phyloP scores from a whole-genome alignment of 2,113 vertebrate species.

The Daboia siamensis region DNA sequence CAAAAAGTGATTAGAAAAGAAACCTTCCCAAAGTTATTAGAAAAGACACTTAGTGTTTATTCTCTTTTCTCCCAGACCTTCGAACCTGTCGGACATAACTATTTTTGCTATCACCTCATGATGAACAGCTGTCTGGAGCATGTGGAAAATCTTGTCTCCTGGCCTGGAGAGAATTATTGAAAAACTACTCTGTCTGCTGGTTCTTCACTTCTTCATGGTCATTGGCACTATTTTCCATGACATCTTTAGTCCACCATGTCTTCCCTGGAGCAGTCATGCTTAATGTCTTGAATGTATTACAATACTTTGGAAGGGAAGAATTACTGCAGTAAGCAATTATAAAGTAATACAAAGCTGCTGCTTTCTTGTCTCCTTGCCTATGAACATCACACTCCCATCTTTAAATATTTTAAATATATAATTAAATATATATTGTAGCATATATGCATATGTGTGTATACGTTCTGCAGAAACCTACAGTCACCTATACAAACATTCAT shows the following conservation, averaged over 20 bases:
- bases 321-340: neutral
- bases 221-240: too few relatives aligned
- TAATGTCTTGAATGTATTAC: slow-evolving; percentile 39
- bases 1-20: neutral
- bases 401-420: neutral
- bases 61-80: neutral
- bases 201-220: too few relatives aligned
- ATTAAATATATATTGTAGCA: too few relatives aligned
- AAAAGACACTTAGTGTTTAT: neutral
- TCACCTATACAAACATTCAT: too few relatives aligned
- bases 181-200: too few relatives aligned
- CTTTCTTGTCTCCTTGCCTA: neutral
- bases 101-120: neutral
- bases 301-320: slow-evolving; percentile 35
- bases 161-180: too few relatives aligned
- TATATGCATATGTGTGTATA: too few relatives aligned
- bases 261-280: slow-evolving; percentile 3
- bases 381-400: neutral
- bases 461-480: too few relatives aligned
- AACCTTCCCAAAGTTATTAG: neutral
- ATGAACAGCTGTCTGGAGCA: neutral
- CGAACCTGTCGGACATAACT: neutral
- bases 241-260: too few relatives aligned
- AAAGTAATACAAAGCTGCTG: neutral
- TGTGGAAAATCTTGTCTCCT: neutral